These are phyloP conservation scores for Xanthorhoe spadicearia DNA, from an alignment of 2,888 invertebrate species.

Conservation along the genomic window DNA sequence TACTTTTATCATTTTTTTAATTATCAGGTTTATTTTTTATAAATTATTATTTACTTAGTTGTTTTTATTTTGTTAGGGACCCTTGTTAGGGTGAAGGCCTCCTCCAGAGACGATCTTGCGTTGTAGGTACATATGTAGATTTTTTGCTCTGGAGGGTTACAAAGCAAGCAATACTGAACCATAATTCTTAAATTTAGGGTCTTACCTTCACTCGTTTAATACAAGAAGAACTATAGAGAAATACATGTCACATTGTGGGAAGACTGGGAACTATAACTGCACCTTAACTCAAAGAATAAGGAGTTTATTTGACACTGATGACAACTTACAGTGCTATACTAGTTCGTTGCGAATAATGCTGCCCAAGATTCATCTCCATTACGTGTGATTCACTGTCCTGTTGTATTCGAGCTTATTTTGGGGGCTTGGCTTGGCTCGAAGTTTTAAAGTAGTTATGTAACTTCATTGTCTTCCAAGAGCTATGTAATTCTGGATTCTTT, in stretches of 20 bases:
- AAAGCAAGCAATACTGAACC: no score
- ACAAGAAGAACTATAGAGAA: no score
- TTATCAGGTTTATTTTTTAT: no score
- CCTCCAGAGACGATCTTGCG: no score
- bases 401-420: conserved; percentile 42
- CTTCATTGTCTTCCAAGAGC: conserved; percentile 14
- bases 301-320: conserved; percentile 10
- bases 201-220: no score
- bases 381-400: conserved; percentile 55
- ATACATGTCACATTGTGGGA: background rate
- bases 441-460: conserved; percentile 38
- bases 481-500: conserved; percentile 1
- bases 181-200: no score
- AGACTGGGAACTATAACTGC: background rate
- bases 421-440: conserved; percentile 37
- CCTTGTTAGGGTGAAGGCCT: no score
- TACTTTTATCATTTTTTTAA: no score
- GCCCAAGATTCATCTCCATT: conserved; percentile 54
- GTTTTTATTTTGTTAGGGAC: no score
- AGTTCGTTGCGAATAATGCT: conserved; percentile 42
- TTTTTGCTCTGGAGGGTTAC: no score
- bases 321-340: conserved; percentile 1
- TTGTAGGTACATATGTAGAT: no score
- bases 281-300: conserved; percentile 4
- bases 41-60: no score